phyloP scores from a whole-genome alignment of 2,113 vertebrate species.

The Gallinago undulata region DNA sequence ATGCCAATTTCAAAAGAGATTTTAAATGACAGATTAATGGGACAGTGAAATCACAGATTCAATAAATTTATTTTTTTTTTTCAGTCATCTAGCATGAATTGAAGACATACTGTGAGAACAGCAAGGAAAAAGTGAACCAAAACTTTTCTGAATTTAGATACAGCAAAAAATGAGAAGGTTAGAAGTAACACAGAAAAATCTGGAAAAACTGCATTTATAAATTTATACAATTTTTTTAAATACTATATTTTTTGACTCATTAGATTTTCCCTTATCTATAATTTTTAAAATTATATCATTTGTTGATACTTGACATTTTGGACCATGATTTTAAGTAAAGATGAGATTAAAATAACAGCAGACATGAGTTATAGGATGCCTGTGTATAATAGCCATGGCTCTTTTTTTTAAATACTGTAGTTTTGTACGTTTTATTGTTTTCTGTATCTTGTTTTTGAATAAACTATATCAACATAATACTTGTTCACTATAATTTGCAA shows the following conservation, averaged over 20 bases:
- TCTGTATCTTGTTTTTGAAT: not conserved
- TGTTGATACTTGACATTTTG: not conserved
- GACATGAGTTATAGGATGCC: not conserved
- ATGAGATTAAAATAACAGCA: not conserved
- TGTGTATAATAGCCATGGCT: not conserved
- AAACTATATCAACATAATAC: not conserved
- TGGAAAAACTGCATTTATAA: not conserved
- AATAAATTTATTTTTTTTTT: not conserved
- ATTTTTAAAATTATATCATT: not conserved
- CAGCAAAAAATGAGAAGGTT: not conserved
- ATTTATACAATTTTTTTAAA: not conserved
- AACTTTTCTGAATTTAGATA: not conserved
- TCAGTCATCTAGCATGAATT: not conserved
- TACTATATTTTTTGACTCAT: rapidly evolving
- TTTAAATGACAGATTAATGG: not conserved
- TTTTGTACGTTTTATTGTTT: not conserved
- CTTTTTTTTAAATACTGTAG: not conserved
- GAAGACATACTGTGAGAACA: not conserved
- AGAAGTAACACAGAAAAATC: not conserved
- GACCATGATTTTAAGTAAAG: not conserved
- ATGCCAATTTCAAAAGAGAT: not conserved
- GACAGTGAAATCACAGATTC: not conserved
- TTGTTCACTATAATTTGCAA: not conserved
- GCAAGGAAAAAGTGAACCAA: not conserved
- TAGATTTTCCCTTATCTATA: not conserved